Base-by-base conservation (phyloP, 2,888 invertebrate species). In the Podabrus alpinus region DNA sequence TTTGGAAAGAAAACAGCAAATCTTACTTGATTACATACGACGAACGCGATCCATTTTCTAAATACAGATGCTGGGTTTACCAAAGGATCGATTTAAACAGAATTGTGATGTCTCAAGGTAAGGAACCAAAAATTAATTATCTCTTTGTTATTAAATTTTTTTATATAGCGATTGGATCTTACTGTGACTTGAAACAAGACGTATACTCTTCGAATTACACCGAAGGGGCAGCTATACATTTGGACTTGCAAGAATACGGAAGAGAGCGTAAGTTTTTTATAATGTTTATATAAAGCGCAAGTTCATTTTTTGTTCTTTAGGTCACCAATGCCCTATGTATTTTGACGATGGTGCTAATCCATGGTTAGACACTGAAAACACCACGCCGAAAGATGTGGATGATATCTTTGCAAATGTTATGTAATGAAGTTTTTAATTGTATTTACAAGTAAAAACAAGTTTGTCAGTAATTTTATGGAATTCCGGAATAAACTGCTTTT, bases 11-110 rank as follows among this genome's bases (percentile, higher is more conserved):
- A 86, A 98, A 99, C 89, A 90, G 98, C 59, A 96, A 95, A 86
- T 98, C 98, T 0, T 98, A 98, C 87, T 88, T 99, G 62, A 95
- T 99, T 72, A 99, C 98, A 0, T 97, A 95, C 86, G 98, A 99
- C 86, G 97, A 97, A 85, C 90, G 98, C 82, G 98, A 99, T 89
- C 96, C 98, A 0, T 94, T 96, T 83, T 97, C 97, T 3, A 96
- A 94, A 86, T 99, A 97, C 86, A 92, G 98, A 82, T 99, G 98
- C 86, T 99, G 98, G 98, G 97, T 98, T 61, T 98, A 98, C 87
- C 98, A 98, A 86, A 90, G 98, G 83, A 94, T 97, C 67, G 98
- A 98, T 90, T 90, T 98, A 80, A 97, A 97, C 84, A 89, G 93
- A 86, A 93, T 98, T 82, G 89, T 93, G 13, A 92, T 94, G 92